Percentiles rank a stretch among this genome's conserved stretches.
Conservation (phyloP, 2,888 invertebrate genomes). For the Amitus sp. region DNA sequence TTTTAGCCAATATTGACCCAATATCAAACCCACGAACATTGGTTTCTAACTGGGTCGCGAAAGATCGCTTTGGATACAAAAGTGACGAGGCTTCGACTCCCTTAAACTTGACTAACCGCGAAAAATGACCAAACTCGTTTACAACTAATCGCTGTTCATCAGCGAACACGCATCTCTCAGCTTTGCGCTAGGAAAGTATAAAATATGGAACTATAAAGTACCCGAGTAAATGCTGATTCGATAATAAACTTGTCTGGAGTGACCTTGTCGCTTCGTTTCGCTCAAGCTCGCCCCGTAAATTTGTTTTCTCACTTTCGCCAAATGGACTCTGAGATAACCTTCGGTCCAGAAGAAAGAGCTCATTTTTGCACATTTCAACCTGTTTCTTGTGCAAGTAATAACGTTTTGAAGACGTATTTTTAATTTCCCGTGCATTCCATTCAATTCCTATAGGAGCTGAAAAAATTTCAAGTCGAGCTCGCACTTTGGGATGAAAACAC, state of each 20-base stretch:
- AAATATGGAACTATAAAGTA: conserved; percentile 33
- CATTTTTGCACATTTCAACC: too few relatives aligned
- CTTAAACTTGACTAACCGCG: conserved; percentile 36
- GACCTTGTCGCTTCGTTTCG: conserved; percentile 38
- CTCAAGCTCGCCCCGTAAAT: conserved; percentile 25
- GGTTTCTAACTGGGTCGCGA: too few relatives aligned
- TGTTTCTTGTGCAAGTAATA: too few relatives aligned
- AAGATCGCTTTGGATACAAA: too few relatives aligned
- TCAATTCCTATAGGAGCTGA: too few relatives aligned
- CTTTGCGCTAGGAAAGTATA: conserved; percentile 36
- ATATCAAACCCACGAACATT: too few relatives aligned
- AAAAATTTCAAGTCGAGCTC: too few relatives aligned
- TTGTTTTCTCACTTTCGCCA: conserved; percentile 34
- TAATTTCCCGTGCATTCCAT: too few relatives aligned
- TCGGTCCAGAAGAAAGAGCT: neutral
- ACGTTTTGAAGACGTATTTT: too few relatives aligned
- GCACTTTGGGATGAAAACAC: too few relatives aligned
- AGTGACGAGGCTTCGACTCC: conserved; percentile 27
- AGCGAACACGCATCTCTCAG: conserved; percentile 31
- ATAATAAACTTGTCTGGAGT: conserved; percentile 41
- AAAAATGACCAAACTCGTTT: conserved; percentile 37
- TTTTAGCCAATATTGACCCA: too few relatives aligned
- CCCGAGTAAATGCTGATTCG: conserved; percentile 33
- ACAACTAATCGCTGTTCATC: conserved; percentile 40
- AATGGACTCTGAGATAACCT: conserved; percentile 16